A percentile compares a stretch with the other conserved stretches of the same genome.
Conservation (phyloP, 2,888 invertebrate genomes). For the Parasteatoda lunata region DNA sequence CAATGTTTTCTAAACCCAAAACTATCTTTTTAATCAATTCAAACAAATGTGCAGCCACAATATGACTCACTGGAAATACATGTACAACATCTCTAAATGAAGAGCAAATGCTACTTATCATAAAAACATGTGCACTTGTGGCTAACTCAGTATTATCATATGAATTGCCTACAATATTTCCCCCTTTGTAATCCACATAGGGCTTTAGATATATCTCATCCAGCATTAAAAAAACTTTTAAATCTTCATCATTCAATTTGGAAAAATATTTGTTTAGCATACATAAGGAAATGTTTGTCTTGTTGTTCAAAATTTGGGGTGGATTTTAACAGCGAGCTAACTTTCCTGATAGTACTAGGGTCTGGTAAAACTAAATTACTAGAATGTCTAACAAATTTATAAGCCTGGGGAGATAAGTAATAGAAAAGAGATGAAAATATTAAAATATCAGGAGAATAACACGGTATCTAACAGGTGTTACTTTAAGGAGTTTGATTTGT, state of each 20-base stretch:
- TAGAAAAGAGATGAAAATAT: slow-evolving; percentile 17
- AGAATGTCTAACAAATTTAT: slow-evolving; percentile 28
- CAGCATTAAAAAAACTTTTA: slow-evolving; percentile 1
- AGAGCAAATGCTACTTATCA: slow-evolving; percentile 13
- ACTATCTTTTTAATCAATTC: slow-evolving; percentile 8
- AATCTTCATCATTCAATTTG: not conserved
- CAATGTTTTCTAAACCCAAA: slow-evolving; percentile 13
- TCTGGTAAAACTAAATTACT: slow-evolving; percentile 17
- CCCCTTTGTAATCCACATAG: slow-evolving; percentile 21
- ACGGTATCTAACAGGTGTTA: slow-evolving; percentile 12
- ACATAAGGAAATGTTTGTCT: slow-evolving; percentile 6
- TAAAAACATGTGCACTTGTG: slow-evolving; percentile 31
- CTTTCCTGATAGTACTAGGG: slow-evolving; percentile 13
- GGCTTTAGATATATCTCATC: not conserved
- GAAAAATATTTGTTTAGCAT: slow-evolving; percentile 1
- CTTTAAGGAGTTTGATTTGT: slow-evolving; percentile 8
- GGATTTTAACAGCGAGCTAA: not conserved
- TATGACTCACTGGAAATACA: not conserved
- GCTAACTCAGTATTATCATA: slow-evolving; percentile 12
- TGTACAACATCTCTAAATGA: slow-evolving; percentile 12
- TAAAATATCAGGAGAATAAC: slow-evolving; percentile 1
- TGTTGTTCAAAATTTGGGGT: slow-evolving; percentile 8
- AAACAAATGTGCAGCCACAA: slow-evolving; percentile 13
- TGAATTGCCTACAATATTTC: slow-evolving; percentile 13
- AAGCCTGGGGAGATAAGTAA: slow-evolving; percentile 9